Conservation (phyloP, 2,888 invertebrate species). For the Fragum sueziense region DNA sequence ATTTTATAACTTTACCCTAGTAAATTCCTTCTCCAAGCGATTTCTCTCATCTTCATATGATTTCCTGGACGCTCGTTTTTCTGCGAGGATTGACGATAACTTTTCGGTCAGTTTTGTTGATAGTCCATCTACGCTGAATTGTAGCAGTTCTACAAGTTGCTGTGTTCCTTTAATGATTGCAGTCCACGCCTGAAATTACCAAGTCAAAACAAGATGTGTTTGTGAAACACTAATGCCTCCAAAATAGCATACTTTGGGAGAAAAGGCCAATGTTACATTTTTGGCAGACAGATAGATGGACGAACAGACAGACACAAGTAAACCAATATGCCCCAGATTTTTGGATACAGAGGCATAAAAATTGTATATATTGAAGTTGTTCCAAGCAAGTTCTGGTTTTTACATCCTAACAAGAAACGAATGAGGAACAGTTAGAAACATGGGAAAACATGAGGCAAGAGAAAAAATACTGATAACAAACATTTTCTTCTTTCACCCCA, state of each 20-base stretch:
- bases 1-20: no score
- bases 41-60: constrained; percentile 94
- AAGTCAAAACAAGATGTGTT: no score
- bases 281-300: not conserved
- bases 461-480: not conserved
- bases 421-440: no score
- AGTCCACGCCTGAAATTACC: constrained; percentile 87
- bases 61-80: constrained; percentile 93
- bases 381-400: no score
- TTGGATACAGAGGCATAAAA: not conserved
- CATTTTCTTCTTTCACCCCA: not conserved
- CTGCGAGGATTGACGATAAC: constrained; percentile 90
- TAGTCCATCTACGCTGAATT: constrained; percentile 92
- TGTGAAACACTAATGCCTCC: no score
- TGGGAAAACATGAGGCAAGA: not conserved
- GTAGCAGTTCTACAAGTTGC: constrained; percentile 90
- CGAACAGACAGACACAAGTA: no score
- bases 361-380: not conserved
- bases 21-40: constrained; percentile 91
- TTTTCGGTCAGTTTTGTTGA: constrained; percentile 92
- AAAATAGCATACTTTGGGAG: no score
- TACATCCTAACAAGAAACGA: no score
- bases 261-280: not conserved
- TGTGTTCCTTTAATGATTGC: constrained; percentile 95
- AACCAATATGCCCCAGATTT: no score